A percentile compares a stretch with the other conserved stretches of the same genome.
Evolutionary conservation across 2,888 invertebrate species (phyloP).

Genomic region (Euzophera pinguis): DNA sequence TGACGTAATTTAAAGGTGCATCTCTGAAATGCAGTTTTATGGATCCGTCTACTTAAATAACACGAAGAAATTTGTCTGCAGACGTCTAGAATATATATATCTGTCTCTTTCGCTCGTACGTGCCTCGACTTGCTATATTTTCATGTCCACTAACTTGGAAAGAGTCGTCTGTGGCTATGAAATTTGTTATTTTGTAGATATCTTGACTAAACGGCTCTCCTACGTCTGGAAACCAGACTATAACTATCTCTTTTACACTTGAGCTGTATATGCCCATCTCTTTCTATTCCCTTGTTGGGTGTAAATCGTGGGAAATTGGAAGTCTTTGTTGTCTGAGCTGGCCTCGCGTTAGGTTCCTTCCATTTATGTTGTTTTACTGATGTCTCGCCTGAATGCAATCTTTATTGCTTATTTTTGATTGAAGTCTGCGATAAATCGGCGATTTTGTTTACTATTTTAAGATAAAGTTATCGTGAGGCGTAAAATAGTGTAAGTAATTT

Average conservation of each 20-base stretch:
- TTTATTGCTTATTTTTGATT: background rate
- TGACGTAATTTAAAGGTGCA: background rate
- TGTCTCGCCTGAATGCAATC: background rate
- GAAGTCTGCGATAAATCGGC: too few species aligned
- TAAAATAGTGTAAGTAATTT: too few species aligned
- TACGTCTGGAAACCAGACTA: slow-evolving; percentile 8
- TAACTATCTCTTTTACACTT: background rate
- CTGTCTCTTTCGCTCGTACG: background rate
- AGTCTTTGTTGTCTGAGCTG: slow-evolving; percentile 3
- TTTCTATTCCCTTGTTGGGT: background rate
- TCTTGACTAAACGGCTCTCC: slow-evolving; percentile 9
- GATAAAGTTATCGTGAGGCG: too few species aligned
- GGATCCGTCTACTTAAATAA: background rate
- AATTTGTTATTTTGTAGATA: slow-evolving; percentile 12
- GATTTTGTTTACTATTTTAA: too few species aligned
- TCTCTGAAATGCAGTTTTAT: background rate
- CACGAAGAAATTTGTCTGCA: background rate
- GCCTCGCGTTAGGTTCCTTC: slow-evolving; percentile 12
- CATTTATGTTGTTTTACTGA: slow-evolving; percentile 6
- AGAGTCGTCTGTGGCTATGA: slow-evolving; percentile 7
- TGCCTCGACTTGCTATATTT: background rate
- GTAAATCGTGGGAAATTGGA: background rate
- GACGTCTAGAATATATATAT: background rate
- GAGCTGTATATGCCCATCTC: background rate
- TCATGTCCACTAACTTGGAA: background rate